phyloP scores from a whole-genome alignment of 2,113 vertebrate species.

The Dasyornis broadbenti region DNA sequence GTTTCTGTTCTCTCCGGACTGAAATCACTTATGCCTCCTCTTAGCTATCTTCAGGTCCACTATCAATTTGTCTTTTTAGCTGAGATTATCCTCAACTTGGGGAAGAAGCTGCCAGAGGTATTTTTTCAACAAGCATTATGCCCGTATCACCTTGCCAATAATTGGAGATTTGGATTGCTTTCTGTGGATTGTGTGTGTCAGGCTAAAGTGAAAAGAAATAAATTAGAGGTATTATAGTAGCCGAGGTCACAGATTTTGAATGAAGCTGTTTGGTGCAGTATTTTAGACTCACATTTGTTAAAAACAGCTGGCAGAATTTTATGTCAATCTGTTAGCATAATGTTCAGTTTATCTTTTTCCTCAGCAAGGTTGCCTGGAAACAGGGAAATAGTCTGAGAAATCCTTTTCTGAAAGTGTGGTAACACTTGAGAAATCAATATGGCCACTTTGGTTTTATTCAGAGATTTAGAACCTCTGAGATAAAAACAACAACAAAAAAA shows the following conservation, averaged over 20 bases:
- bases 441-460: not conserved
- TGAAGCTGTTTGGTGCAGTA: not conserved
- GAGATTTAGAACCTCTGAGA: not conserved
- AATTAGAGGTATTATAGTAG: slow-evolving; percentile 19
- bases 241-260: not conserved
- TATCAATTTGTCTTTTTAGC: not conserved
- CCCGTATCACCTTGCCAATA: not conserved
- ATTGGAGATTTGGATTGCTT: not conserved
- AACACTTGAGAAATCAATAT: not conserved
- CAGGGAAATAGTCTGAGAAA: slow-evolving; percentile 3
- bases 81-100: not conserved
- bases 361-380: slow-evolving; percentile 41
- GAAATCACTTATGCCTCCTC: not conserved
- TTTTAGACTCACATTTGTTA: slow-evolving; percentile 30
- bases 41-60: not conserved
- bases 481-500: no score
- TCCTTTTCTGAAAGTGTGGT: not conserved
- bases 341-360: slow-evolving; percentile 18
- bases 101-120: not conserved
- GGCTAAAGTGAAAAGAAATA: slow-evolving; percentile 24
- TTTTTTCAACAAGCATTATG: not conserved
- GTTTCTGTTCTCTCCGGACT: not conserved
- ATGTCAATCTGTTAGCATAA: not conserved
- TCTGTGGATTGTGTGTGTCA: not conserved
- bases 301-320: slow-evolving; percentile 1